Percentiles rank a stretch among this genome's conserved stretches.
phyloP scores from a whole-genome alignment of 92 coral and sea anemone genomes.

The Epizoanthus scotinus region DNA sequence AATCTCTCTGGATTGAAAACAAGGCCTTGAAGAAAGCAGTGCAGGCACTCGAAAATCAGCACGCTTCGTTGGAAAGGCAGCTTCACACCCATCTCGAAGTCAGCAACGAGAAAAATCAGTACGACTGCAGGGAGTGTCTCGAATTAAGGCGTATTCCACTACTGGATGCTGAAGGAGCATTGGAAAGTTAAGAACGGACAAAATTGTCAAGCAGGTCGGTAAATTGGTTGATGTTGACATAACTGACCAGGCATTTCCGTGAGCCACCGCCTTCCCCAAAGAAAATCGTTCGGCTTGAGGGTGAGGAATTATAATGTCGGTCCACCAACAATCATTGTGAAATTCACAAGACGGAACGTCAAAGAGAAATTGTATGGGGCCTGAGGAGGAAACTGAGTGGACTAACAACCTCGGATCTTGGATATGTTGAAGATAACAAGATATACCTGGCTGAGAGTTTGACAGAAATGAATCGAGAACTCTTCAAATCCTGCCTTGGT shows the following conservation, averaged over 20 bases:
- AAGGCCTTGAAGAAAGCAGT: no score
- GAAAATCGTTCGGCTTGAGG: not conserved
- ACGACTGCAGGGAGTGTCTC: no score
- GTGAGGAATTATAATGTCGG: not conserved
- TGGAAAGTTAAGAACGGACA: conserved; percentile 18
- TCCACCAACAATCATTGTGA: conserved; percentile 25
- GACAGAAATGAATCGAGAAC: not conserved
- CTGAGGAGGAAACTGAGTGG: not conserved
- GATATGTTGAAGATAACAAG: conserved; percentile 2
- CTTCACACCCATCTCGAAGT: no score
- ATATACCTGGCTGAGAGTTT: conserved; percentile 6
- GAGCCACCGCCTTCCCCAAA: conserved; percentile 24
- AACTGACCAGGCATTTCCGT: conserved; percentile 20
- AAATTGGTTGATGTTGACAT: conserved; percentile 25
- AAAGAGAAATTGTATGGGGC: conserved; percentile 22
- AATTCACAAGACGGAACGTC: conserved; percentile 17
- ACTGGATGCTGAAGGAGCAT: not conserved
- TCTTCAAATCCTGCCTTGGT: not conserved
- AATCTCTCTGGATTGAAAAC: no score
- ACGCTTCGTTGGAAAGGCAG: no score
- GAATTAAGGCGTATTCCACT: conserved; percentile 29
- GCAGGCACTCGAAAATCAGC: no score
- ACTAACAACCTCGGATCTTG: not conserved
- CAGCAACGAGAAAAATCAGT: no score
- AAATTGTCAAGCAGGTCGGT: conserved; percentile 25